Evolutionary conservation across 2,888 invertebrate genomes (phyloP).

Genomic region (Ametastegia equiseti): DNA sequence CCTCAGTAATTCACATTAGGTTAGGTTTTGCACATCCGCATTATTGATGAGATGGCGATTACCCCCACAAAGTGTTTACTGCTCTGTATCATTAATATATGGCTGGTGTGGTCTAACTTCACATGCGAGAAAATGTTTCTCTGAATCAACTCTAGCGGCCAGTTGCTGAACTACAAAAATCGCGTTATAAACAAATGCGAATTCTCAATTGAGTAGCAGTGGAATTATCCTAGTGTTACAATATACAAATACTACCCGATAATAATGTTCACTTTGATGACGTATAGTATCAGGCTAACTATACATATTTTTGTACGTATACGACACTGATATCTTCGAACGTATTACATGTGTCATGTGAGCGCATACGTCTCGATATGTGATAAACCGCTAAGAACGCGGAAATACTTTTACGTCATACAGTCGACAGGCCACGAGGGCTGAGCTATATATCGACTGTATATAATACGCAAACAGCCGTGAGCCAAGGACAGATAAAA

Average conservation of each 20-base stretch:
- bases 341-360: not conserved
- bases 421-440: not conserved
- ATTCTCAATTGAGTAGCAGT: no score
- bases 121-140: not conserved
- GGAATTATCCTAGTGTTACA: not conserved
- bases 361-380: not conserved
- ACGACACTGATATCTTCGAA: not conserved
- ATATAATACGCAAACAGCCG: not conserved
- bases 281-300: no score
- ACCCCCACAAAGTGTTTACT: not conserved
- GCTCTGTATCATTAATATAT: not conserved
- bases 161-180: not conserved
- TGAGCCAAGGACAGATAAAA: slow-evolving; percentile 34
- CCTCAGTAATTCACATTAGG: not conserved
- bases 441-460: not conserved
- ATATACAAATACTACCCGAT: not conserved
- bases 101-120: not conserved
- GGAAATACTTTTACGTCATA: not conserved
- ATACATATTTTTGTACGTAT: no score
- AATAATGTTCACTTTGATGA: not conserved
- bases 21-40: not conserved
- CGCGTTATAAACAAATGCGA: no score
- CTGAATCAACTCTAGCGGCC: not conserved
- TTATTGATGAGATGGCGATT: no score
- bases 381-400: not conserved